Evolutionary conservation across 1,140 invertebrate species (phyloP), one percentile per base, ranked within the genome.

Genomic region (Akabosia matsudoensis): DNA sequence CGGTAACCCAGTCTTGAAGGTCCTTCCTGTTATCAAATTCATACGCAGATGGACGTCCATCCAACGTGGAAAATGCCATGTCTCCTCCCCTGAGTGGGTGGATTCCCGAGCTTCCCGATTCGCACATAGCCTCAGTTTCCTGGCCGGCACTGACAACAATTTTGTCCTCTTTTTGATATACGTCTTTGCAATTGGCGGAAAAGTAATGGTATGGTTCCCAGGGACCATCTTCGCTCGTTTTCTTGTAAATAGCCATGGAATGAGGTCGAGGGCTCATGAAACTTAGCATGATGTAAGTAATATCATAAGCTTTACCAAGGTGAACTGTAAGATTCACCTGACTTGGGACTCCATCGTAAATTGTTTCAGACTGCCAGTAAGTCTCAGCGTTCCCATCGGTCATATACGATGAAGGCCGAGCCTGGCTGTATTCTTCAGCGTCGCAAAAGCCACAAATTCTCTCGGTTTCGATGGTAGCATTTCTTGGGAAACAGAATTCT

Each of bases 341-440:
- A 82, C 91, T 92, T 0, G 95, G 93, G 22, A 97, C 92, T n/a
- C 90, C 92, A 81, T 99, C 94, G 78, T 90, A 90, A 94, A 99
- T 97, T 0, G 97, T 98, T 82, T 97, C 94, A 1, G 95, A 97
- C 83, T 99, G 97, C 97, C 97, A 99, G 95, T 96, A 98, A 0
- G 97, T 98, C 78, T 91, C 90, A 80, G n/a, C n/a, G 45, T 97
- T 93, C 82, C 94, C 89, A 85, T 99, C 97, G 0, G 96, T 98
- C 70, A 99, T 86, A 83, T 89, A 96, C n/a, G 87, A 84, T 0
- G 92, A 88, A 1, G 91, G 90, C 85, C 96, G 93, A 67, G 91
- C 88, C 16, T 83, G 74, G 0, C 76, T 76, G 0, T 88, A 88
- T 0, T 82, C 76, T 24, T 83, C 83, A 75, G 82, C 87, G 82